Evolutionary conservation across 53 echinoderm and acorn worm species (phyloP).

Genomic region (Actinopyga echinites): DNA sequence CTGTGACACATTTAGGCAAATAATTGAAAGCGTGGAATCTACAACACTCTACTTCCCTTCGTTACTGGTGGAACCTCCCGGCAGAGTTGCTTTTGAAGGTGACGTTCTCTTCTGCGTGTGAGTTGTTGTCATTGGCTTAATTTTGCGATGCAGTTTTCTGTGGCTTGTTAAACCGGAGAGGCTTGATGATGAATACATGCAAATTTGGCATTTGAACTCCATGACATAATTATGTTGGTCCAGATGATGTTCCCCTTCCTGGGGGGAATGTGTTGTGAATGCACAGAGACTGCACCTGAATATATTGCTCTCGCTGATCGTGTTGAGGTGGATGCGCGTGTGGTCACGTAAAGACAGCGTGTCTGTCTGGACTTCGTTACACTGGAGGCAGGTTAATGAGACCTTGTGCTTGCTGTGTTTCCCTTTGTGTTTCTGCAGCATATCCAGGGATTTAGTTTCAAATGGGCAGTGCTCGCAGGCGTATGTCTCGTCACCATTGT

Average conservation of each 20-base stretch:
- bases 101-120: neutral
- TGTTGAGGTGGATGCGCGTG: constrained; percentile 53
- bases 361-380: constrained; percentile 48
- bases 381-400: constrained; percentile 49
- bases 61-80: no score
- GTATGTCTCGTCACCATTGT: constrained; percentile 72
- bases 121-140: neutral
- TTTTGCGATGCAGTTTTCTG: constrained; percentile 52
- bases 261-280: constrained; percentile 50
- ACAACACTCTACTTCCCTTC: no score
- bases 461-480: constrained; percentile 76
- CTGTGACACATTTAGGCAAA: no score
- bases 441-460: constrained; percentile 53
- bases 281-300: constrained; percentile 79
- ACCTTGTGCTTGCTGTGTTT: constrained; percentile 57
- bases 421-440: constrained; percentile 60
- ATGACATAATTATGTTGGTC: constrained; percentile 72
- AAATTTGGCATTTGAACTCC: constrained; percentile 68
- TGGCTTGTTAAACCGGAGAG: constrained; percentile 68
- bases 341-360: constrained; percentile 54
- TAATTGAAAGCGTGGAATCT: no score
- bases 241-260: constrained; percentile 65
- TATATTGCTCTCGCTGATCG: constrained; percentile 59
- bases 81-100: no score
- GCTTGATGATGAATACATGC: constrained; percentile 67